These are phyloP conservation scores for Paguma larvata DNA, from an alignment of 2,797 vertebrate species.

Conservation along the genomic window DNA sequence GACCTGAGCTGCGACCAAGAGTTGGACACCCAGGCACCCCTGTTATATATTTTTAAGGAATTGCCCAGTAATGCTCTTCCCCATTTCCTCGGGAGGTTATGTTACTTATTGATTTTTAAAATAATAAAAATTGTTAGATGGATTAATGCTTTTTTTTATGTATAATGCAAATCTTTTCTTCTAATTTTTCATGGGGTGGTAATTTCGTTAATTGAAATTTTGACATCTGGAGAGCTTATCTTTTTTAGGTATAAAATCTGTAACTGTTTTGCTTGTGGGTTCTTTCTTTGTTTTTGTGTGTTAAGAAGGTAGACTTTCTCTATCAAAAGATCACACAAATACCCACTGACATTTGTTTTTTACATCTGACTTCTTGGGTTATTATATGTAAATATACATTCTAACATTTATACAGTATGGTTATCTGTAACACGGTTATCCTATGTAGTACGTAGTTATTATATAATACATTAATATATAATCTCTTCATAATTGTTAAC, in stretches of 20 bases:
- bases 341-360: background rate
- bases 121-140: background rate
- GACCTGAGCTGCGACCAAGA: too few relatives aligned
- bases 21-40: too few relatives aligned
- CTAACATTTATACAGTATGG: background rate
- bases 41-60: background rate
- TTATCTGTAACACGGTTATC: background rate
- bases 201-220: background rate
- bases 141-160: background rate
- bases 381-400: background rate
- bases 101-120: background rate
- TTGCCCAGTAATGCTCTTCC: background rate
- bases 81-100: background rate
- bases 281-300: background rate
- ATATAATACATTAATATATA: background rate
- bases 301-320: background rate
- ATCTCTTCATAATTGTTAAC: background rate
- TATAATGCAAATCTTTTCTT: background rate
- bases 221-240: background rate
- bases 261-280: background rate
- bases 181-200: background rate
- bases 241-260: background rate
- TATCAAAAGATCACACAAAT: background rate
- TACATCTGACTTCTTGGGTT: background rate
- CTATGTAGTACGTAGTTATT: background rate